Evolutionary conservation across 2,797 vertebrate species (phyloP), one percentile per base, ranked within the genome.

Genomic region (Chlorospingus semifuscus): DNA sequence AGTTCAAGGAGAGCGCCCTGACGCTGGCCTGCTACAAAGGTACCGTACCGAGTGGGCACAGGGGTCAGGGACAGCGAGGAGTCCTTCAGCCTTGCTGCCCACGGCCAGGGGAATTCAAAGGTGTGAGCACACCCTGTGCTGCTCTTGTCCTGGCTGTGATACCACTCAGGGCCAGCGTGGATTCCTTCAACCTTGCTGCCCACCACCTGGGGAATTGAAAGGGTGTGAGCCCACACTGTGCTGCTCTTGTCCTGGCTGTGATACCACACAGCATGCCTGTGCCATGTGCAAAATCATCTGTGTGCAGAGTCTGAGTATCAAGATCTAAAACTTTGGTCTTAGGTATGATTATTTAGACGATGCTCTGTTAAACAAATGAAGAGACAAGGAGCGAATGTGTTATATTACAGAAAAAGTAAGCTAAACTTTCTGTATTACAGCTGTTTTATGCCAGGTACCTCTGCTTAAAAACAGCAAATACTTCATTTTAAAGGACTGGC

Each of bases 1-100:
- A 98, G 56, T 98, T 98, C 96, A 98, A 98, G 96, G 98, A 98
- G 97, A 98, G 98, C 17, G 98, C 98, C 1, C 98, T 98, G 59
- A 98, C 98, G 0, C 97, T 98, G 96, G 98, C 98, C 41, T 98
- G 98, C 96, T 98, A 98, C 90, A 98, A 98, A 98, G 98, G 98
- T 90, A 24, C 32, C 9, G 9, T 20, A 32, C 29, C 8, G 3
- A 19, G 27, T 0, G 12, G 6, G 70, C 9, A 0, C 0, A 32
- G 52, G 30, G 30, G 52, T 20, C 52, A 20, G 20, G 47, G 29
- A 1, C 1, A 16, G 47, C 0, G 0, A 2, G 12, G 9, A 0
- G 8, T n/a, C 5, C 0, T n/a, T 44, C 37, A 26, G 11, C n/a
- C 8, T 24, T 11, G 26, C 53, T 69, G 34, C 24, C 49, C 2